Conservation (phyloP, 1,140 invertebrate genomes). For the Drosophila hydei region DNA sequence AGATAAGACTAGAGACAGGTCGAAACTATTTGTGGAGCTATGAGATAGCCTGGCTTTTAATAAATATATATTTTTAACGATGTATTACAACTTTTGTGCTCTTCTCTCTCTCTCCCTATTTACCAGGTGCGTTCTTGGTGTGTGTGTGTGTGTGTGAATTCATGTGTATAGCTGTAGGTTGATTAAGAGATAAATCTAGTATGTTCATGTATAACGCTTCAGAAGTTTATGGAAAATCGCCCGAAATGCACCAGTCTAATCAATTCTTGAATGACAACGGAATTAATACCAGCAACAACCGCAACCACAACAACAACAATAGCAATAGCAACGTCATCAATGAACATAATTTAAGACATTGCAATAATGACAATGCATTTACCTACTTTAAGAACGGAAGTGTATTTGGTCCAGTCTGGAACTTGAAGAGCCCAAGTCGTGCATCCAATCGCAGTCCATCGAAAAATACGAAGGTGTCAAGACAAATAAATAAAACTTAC, state of each 20-base stretch:
- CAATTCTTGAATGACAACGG: slow-evolving; percentile 47
- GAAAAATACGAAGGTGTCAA: slow-evolving; percentile 20
- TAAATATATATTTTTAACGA: background rate
- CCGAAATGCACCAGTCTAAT: slow-evolving; percentile 59
- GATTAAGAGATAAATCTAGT: slow-evolving; percentile 17
- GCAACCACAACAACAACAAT: slow-evolving; percentile 23
- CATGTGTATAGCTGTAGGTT: slow-evolving; percentile 1
- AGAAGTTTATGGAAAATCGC: slow-evolving; percentile 28
- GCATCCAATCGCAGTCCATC: slow-evolving; percentile 38
- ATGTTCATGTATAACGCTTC: slow-evolving; percentile 41
- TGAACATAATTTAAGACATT: slow-evolving; percentile 36
- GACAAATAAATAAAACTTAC: slow-evolving; percentile 20
- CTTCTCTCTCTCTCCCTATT: slow-evolving; percentile 3
- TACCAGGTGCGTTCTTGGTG: slow-evolving; percentile 24
- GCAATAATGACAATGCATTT: slow-evolving; percentile 60
- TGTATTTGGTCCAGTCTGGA: slow-evolving; percentile 33
- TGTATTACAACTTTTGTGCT: background rate
- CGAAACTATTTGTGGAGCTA: too few relatives aligned
- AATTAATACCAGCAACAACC: background rate
- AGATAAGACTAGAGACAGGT: too few relatives aligned
- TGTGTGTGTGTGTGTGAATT: background rate
- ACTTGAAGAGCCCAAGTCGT: slow-evolving; percentile 26
- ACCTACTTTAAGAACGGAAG: slow-evolving; percentile 58
- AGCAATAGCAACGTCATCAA: background rate
- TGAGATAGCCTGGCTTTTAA: too few relatives aligned